Base-by-base conservation (phyloP, 2,113 vertebrate species). In the Malurus cyaneus region DNA sequence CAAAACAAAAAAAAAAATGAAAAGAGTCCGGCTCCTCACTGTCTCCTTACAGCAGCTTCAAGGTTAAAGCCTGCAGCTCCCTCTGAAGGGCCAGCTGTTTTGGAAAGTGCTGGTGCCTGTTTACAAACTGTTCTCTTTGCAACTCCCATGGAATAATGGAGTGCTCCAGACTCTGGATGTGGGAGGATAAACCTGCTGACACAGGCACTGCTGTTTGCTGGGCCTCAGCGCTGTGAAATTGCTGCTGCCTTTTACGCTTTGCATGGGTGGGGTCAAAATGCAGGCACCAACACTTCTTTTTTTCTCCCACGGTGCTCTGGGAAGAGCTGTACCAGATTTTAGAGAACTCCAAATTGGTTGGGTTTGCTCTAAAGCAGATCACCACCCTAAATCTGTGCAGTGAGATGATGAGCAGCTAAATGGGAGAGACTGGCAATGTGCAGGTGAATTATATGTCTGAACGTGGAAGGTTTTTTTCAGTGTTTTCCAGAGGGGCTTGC, bases 151-250 rank as follows among this genome's bases (percentile, higher is more conserved):
- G 31, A 83, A 69, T 64, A 78, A 84, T 77, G 74, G 70, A 85
- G 66, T 60, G 29, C 44, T 65, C 8, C 46, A 80, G 76, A 49
- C n/a, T 2, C 34, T 87, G 79, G 74, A 82, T 87, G 82, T 93
- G 85, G 94, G 88, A 95, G 77, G 86, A 62, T 49, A 84, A 93
- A 69, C 28, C 83, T 88, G 96, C 64, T 86, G 90, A 67, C 91
- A 74, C 79, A 92, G 18, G 62, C 86, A 11, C 56, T 74, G 64
- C 90, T 84, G 52, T 57, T 80, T 9, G 24, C 61, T 5, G 54
- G 84, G 80, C 65, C 70, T 82, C 79, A 70, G 64, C 59, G 47
- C 44, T 39, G 5, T 84, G 39, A 84, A 91, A 69, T 80, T 50
- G 42, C 66, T 94, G 61, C 19, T 6, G 8, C 61, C 86, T 94